Evolutionary conservation across 2,888 invertebrate genomes (phyloP).

Genomic region (Sclerodermus sp.): DNA sequence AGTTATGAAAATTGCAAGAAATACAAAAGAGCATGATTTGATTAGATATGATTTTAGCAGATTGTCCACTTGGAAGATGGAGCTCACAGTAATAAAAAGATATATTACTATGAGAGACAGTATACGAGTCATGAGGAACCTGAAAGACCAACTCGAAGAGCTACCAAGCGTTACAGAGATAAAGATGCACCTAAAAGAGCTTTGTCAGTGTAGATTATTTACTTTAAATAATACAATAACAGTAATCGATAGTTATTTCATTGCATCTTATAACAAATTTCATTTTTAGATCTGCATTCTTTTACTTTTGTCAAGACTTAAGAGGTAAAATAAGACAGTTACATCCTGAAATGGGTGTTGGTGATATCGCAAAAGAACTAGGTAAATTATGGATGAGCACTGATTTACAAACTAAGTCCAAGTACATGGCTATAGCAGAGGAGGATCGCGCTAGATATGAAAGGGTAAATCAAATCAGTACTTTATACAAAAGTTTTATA

Average conservation of each 20-base stretch:
- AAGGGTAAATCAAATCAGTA: conserved; percentile 67
- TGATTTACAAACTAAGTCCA: conserved; percentile 79
- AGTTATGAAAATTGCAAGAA: not conserved
- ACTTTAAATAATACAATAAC: no score
- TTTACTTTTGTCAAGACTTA: conserved; percentile 99
- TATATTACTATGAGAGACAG: conserved; percentile 36
- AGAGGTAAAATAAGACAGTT: conserved; percentile 89
- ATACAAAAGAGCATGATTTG: not conserved
- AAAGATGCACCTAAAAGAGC: conserved; percentile 34
- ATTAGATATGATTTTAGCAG: conserved; percentile 13
- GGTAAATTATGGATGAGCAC: conserved; percentile 93
- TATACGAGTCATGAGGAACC: conserved; percentile 32
- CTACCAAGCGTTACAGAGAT: conserved; percentile 34
- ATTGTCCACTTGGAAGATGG: conserved; percentile 36
- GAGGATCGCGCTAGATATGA: conserved; percentile 96
- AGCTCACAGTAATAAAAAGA: conserved; percentile 34
- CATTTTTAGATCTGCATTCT: conserved; percentile 87
- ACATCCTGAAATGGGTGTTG: conserved; percentile 93
- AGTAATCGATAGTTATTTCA: not conserved
- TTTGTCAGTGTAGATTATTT: conserved; percentile 19
- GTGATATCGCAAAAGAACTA: conserved; percentile 95
- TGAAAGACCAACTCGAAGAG: conserved; percentile 34
- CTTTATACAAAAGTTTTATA: not conserved
- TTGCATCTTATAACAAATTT: not conserved
- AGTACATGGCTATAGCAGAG: conserved; percentile 91